Conservation (phyloP, 2,888 invertebrate species). For the Bombyx huttoni region DNA sequence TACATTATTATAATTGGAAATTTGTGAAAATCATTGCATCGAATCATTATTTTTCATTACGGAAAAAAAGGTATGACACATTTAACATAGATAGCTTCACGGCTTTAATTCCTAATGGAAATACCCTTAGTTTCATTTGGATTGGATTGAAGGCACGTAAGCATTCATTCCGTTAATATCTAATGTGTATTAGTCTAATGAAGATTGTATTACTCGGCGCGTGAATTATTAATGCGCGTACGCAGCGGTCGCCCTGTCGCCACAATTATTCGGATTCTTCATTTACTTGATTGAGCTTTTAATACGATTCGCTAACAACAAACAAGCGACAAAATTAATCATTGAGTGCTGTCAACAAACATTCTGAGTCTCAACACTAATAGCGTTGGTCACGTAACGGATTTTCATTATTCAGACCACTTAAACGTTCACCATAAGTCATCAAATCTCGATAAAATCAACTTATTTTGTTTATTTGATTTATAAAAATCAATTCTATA, state of each 20-base stretch:
- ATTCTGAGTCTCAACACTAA: constrained; percentile 33
- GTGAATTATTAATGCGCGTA: constrained; percentile 71
- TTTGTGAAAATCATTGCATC: constrained; percentile 54
- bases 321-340: constrained; percentile 56
- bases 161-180: constrained; percentile 36
- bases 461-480: constrained; percentile 4
- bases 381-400: constrained; percentile 46
- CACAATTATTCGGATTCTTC: constrained; percentile 71
- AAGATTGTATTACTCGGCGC: constrained; percentile 63
- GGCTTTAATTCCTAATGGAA: constrained; percentile 36
- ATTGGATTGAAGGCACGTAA: constrained; percentile 22
- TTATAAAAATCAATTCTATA: no score
- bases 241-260: constrained; percentile 51
- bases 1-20: constrained; percentile 46
- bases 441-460: constrained; percentile 23
- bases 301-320: constrained; percentile 65
- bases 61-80: not conserved
- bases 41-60: constrained; percentile 49
- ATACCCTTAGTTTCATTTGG: constrained; percentile 21
- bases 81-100: constrained; percentile 10
- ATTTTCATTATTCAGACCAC: not conserved
- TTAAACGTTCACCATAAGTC: not conserved
- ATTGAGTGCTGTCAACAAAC: constrained; percentile 56
- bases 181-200: constrained; percentile 65
- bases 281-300: constrained; percentile 73